Percentiles rank a stretch among this genome's conserved stretches.
Evolutionary conservation across 2,113 vertebrate genomes (phyloP).

Genomic region (Limanda limanda): DNA sequence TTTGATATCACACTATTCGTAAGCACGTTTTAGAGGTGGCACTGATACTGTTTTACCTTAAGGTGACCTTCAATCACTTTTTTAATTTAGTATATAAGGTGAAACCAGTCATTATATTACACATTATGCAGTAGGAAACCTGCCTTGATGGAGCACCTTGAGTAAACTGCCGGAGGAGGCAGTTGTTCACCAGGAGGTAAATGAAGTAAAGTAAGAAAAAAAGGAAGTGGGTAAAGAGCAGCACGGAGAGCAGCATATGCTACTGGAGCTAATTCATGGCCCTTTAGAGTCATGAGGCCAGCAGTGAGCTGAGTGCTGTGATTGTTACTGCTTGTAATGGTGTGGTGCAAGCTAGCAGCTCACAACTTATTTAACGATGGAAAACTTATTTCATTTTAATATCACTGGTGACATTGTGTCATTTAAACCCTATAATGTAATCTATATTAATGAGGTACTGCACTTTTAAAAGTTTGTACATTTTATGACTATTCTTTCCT

Average conservation of each 20-base stretch:
- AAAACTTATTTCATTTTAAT: constrained; percentile 33
- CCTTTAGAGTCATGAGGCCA: constrained; percentile 36
- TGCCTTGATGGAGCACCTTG: constrained; percentile 15
- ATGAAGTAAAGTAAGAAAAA: constrained; percentile 31
- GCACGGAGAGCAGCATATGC: constrained; percentile 27
- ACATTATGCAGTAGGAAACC: not conserved
- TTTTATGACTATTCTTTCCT: no score
- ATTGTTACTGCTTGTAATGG: constrained; percentile 16
- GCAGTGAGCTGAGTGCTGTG: constrained; percentile 30
- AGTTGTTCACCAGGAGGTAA: constrained; percentile 39
- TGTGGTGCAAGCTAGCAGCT: constrained; percentile 17
- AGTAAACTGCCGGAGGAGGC: constrained; percentile 36
- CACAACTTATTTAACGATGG: constrained; percentile 25
- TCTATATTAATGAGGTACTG: no score
- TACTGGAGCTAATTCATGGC: constrained; percentile 27
- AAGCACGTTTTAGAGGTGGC: not conserved
- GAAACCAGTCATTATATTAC: not conserved
- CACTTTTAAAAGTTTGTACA: not conserved
- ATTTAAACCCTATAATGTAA: constrained; percentile 9
- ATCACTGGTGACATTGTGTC: constrained; percentile 14
- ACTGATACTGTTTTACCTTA: not conserved
- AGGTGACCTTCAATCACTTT: not conserved
- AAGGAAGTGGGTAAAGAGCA: constrained; percentile 34
- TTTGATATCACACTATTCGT: not conserved
- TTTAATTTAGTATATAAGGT: not conserved